Evolutionary conservation across 2,113 vertebrate genomes (phyloP).

Genomic region (Rhinolophus sinicus): DNA sequence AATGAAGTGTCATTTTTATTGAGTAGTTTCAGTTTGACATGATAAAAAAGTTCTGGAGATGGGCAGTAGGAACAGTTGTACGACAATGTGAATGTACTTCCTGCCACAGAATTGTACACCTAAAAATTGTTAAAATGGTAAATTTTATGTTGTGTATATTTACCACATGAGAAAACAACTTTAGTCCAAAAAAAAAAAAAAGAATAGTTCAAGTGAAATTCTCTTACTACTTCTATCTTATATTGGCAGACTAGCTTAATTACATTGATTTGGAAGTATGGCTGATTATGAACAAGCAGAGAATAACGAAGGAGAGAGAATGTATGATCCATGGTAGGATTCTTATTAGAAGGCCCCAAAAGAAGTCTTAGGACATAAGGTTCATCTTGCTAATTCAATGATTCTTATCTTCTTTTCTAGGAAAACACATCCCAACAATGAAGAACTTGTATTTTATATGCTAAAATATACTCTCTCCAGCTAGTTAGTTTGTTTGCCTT

Average conservation of each 20-base stretch:
- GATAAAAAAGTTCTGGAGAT: background rate
- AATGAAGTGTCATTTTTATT: background rate
- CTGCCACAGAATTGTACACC: background rate
- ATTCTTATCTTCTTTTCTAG: background rate
- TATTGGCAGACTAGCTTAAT: background rate
- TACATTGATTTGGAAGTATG: background rate
- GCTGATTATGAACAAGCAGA: background rate
- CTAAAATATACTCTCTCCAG: slow-evolving; percentile 25
- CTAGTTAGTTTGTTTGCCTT: background rate
- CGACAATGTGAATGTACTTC: background rate
- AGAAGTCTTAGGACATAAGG: background rate
- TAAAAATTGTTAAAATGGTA: background rate
- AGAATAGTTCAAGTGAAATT: background rate
- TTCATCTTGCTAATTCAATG: background rate
- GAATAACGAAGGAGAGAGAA: background rate
- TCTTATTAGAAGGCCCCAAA: background rate
- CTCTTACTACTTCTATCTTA: background rate
- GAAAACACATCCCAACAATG: background rate
- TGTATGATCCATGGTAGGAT: background rate
- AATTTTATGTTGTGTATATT: background rate
- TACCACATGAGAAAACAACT: background rate
- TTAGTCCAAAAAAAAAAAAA: background rate
- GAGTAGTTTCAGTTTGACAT: background rate
- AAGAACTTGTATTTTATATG: slow-evolving; percentile 13
- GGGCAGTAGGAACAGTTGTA: background rate